These are phyloP conservation scores for Nomia melanderi DNA, from an alignment of 1,140 invertebrate species.

Conservation along the genomic window DNA sequence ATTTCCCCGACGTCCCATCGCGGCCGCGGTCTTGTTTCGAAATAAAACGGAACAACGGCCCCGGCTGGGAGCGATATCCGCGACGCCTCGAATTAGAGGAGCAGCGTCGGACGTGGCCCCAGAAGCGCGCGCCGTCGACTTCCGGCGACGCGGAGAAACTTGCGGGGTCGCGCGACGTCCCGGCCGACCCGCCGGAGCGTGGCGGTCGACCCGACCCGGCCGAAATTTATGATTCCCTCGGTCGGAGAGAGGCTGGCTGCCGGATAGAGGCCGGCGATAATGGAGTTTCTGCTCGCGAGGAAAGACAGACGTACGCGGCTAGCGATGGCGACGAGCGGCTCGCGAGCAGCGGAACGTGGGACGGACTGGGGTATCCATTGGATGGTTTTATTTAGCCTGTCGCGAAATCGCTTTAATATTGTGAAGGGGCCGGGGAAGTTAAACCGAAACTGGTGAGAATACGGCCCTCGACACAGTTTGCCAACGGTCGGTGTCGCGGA, in stretches of 20 bases:
- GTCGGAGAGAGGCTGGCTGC: not conserved
- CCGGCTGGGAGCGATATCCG: not conserved
- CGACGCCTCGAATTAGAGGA: not conserved
- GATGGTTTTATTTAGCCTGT: too few species aligned
- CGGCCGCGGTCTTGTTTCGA: not conserved
- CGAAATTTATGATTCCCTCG: constrained; percentile 48
- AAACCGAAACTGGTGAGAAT: too few species aligned
- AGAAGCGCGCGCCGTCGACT: not conserved
- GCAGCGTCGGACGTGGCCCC: not conserved
- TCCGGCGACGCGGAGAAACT: not conserved
- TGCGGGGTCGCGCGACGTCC: too few species aligned
- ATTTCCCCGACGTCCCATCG: constrained; percentile 2
- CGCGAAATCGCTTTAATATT: too few species aligned
- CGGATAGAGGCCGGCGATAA: constrained; percentile 52
- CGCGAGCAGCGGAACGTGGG: too few species aligned
- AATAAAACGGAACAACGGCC: not conserved
- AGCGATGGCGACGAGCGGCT: too few species aligned
- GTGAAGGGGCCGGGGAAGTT: too few species aligned
- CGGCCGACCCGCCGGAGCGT: not conserved
- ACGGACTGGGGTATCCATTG: too few species aligned
- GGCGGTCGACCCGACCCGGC: constrained; percentile 4
- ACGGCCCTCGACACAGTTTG: too few species aligned
- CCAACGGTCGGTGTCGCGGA: too few species aligned
- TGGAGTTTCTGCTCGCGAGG: constrained; percentile 57
- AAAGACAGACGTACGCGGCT: constrained; percentile 26